Base-by-base conservation (phyloP, 2,888 invertebrate genomes). In the Agrochola macilenta region DNA sequence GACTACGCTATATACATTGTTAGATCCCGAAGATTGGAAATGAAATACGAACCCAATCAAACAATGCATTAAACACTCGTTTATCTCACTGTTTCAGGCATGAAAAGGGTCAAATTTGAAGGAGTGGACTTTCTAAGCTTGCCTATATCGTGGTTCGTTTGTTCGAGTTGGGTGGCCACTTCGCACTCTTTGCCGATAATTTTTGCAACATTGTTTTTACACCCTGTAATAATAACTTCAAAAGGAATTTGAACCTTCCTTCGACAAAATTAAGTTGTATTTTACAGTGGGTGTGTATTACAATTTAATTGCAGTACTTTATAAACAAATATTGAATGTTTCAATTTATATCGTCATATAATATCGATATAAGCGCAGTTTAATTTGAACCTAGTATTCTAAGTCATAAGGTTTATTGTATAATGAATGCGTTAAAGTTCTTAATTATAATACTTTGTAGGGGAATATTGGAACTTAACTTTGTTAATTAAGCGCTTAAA, bases 111-210 rank as follows among this genome's bases (percentile, higher is more conserved):
- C 35, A 35, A 35, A 35, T 35, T 35, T 35, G 35, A 35, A 35
- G 5, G 23, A 63, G 43, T 69, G 20, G 14, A 49, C 3, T 20
- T 74, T 70, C 81, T 87, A 75, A 7, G 20, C 1, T 57, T 54
- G 14, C 39, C 14, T 54, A 2, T 8, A 11, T 4, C 0, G 70
- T 61, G 69, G 12, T 23, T 3, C 54, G n/a, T 66, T 64, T 69
- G 73, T 74, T 23, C 88, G 76, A 74, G 79, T 83, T 93, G 95
- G 94, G 94, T 94, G 94, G 94, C 86, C 92, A 86, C 77, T 83
- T 89, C 64, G 79, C 86, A 85, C 82, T 82, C 77, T 46, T 57
- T 49, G 43, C 64, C 70, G 76, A 81, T 88, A 74, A 84, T 83
- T 81, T 84, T 84, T 85, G 91, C 89, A 90, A 90, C 91, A 89